Conservation (phyloP, 2,113 vertebrate genomes). For the Gallinago undulata region DNA sequence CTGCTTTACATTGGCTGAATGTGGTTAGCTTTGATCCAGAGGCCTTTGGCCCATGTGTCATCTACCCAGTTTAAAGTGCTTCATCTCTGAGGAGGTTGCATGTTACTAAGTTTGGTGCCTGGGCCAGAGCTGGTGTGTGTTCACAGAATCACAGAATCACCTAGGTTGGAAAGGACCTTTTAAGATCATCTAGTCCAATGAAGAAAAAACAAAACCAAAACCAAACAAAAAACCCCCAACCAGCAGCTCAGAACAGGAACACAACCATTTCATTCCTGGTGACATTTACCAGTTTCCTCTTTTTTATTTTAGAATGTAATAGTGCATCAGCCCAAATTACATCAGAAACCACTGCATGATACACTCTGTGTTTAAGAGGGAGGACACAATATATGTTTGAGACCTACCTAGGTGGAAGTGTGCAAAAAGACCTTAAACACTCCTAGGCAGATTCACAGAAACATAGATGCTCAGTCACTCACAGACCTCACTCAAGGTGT, state of each 20-base stretch:
- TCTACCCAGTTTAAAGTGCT: neutral
- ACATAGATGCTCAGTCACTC: neutral
- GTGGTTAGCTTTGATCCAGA: neutral
- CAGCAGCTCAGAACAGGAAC: neutral
- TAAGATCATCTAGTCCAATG: no score
- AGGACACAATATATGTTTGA: neutral
- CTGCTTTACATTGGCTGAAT: neutral
- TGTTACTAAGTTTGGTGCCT: neutral
- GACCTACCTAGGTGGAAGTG: neutral
- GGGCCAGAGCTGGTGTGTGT: neutral
- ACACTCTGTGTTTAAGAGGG: neutral
- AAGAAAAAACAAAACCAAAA: no score
- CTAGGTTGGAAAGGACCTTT: no score
- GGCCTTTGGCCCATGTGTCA: neutral
- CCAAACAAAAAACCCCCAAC: no score
- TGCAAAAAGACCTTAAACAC: neutral
- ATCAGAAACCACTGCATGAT: neutral
- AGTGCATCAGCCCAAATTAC: neutral
- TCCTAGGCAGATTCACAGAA: neutral
- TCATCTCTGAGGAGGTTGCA: neutral
- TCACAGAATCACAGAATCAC: neutral
- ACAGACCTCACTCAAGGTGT: neutral
- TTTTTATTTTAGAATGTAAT: neutral
- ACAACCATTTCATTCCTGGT: neutral
- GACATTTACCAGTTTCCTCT: neutral